These are phyloP conservation scores for Fregetta grallaria DNA, from an alignment of 2,113 vertebrate species.

Conservation along the genomic window DNA sequence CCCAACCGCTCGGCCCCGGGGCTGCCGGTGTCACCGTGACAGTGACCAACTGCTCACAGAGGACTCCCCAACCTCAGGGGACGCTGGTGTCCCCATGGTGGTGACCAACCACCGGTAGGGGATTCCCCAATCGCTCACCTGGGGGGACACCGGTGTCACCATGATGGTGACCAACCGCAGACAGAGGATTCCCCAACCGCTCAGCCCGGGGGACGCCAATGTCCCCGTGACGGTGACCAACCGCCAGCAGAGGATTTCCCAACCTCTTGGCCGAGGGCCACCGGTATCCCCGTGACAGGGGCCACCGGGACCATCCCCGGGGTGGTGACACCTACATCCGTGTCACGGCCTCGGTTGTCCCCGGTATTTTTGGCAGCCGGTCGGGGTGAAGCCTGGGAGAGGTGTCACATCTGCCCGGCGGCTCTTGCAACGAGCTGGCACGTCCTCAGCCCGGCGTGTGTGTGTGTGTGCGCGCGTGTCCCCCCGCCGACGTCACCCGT, in stretches of 20 bases:
- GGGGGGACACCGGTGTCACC: background rate
- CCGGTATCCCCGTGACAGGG: background rate
- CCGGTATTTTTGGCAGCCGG: background rate
- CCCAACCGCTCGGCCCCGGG: too few species aligned
- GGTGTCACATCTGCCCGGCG: background rate
- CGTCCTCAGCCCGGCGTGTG: background rate
- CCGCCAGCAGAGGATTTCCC: background rate
- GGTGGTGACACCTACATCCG: background rate
- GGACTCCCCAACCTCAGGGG: background rate
- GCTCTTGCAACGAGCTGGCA: background rate
- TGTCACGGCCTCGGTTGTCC: background rate
- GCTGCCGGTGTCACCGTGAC: too few species aligned
- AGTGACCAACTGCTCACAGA: background rate
- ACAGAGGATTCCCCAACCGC: background rate
- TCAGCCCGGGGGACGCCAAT: background rate
- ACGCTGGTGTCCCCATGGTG: background rate
- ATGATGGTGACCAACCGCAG: background rate
- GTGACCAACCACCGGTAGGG: rapidly evolving
- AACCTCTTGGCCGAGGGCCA: background rate
- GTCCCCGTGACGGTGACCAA: background rate
- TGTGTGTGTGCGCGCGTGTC: background rate
- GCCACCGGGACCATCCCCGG: background rate
- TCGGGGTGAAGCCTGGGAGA: background rate
- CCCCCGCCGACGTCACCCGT: background rate
- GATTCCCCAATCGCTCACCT: background rate